phyloP scores from a whole-genome alignment of 2,888 invertebrate genomes.

The Baronia brevicornis region DNA sequence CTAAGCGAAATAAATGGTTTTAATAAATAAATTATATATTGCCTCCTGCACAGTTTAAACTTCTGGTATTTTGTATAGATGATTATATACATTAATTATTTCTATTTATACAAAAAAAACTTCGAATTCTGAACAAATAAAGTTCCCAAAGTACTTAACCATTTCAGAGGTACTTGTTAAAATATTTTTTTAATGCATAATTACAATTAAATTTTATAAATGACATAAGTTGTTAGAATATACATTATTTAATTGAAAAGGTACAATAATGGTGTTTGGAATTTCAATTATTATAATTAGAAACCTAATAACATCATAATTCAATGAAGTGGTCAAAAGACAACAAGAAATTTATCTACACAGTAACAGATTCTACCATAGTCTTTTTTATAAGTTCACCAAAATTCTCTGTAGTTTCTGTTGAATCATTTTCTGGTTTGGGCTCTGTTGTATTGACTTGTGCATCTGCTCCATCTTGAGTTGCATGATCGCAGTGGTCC shows the following conservation, averaged over 20 bases:
- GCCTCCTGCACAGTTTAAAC: too few relatives aligned
- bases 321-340: constrained; percentile 54
- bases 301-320: constrained; percentile 63
- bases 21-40: too few relatives aligned
- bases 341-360: constrained; percentile 76
- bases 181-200: constrained; percentile 8
- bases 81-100: too few relatives aligned
- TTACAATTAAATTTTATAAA: constrained; percentile 10
- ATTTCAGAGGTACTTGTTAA: neutral
- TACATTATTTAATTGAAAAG: constrained; percentile 15
- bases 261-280: constrained; percentile 23
- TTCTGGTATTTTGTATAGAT: too few relatives aligned
- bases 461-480: constrained; percentile 45
- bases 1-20: too few relatives aligned
- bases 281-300: constrained; percentile 59
- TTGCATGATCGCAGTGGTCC: constrained; percentile 52
- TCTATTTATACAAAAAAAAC: too few relatives aligned
- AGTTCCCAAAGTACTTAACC: too few relatives aligned
- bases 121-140: too few relatives aligned
- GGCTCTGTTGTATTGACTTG: constrained; percentile 31
- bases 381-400: constrained; percentile 95
- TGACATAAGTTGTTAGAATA: too few relatives aligned
- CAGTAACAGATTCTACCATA: constrained; percentile 92
- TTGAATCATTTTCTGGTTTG: constrained; percentile 31
- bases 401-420: constrained; percentile 81